phyloP scores from a whole-genome alignment of 1,140 invertebrate genomes.

The Anoplolepis gracilipes region DNA sequence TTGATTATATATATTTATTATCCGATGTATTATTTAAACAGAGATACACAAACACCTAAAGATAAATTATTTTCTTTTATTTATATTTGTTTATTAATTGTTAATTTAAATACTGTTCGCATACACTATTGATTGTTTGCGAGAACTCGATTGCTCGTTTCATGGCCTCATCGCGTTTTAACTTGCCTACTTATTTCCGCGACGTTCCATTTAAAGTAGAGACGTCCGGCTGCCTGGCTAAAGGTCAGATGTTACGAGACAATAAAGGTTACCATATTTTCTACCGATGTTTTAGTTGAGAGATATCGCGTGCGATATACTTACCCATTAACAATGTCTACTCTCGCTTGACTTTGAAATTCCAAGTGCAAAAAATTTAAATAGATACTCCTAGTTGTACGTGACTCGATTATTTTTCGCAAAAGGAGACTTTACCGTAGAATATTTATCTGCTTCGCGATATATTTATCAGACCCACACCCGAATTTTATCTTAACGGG shows the following conservation, averaged over 20 bases:
- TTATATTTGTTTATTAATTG: neutral
- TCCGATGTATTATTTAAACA: neutral
- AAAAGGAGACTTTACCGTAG: neutral
- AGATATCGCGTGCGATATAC: slow-evolving; percentile 12
- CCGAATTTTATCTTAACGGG: slow-evolving; percentile 36
- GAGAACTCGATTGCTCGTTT: neutral
- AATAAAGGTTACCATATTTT: slow-evolving; percentile 46
- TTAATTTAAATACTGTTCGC: neutral
- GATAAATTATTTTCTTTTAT: neutral
- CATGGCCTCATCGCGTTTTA: neutral
- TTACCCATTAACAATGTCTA: neutral
- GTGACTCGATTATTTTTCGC: slow-evolving; percentile 22
- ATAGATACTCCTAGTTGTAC: neutral
- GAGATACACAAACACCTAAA: neutral
- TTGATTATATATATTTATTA: neutral
- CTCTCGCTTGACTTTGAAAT: slow-evolving; percentile 13
- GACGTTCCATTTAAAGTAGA: slow-evolving; percentile 13
- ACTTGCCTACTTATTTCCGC: slow-evolving; percentile 4
- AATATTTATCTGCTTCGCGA: slow-evolving; percentile 37
- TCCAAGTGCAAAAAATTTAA: slow-evolving; percentile 2
- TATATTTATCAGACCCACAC: slow-evolving; percentile 25
- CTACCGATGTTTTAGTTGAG: slow-evolving; percentile 3
- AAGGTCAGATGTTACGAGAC: slow-evolving; percentile 45
- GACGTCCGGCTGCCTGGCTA: neutral
- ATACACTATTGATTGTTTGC: neutral